Conservation (phyloP, 2,113 vertebrate species). For the Microtus pennsylvanicus region DNA sequence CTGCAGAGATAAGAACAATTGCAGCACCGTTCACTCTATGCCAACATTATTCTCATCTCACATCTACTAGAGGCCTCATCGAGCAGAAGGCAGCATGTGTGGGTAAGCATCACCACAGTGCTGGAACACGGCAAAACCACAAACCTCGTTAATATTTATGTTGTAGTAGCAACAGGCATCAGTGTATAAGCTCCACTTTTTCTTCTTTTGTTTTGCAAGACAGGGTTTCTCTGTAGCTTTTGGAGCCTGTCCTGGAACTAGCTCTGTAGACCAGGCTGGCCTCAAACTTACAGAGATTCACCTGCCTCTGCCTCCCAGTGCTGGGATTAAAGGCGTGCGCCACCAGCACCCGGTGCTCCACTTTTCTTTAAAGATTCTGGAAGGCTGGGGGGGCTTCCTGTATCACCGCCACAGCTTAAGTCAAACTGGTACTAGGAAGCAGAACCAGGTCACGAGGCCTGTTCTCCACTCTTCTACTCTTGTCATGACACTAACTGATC, state of each 20-base stretch:
- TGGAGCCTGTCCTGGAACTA: no score
- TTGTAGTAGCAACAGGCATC: neutral
- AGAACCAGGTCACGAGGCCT: neutral
- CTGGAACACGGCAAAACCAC: neutral
- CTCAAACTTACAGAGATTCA: no score
- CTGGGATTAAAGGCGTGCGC: no score
- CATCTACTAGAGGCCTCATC: neutral
- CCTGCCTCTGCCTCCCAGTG: no score
- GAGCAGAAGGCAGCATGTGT: no score
- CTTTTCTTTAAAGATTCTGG: neutral
- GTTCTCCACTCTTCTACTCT: neutral
- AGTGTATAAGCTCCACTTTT: neutral
- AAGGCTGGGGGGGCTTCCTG: neutral
- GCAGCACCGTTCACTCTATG: neutral
- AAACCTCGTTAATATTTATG: neutral
- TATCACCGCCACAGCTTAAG: neutral
- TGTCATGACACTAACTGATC: neutral
- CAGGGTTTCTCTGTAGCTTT: no score
- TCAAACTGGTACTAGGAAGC: no score
- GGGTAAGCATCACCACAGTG: neutral
- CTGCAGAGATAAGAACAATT: slow-evolving; percentile 58
- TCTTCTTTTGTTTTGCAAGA: neutral
- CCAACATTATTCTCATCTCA: neutral
- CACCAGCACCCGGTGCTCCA: neutral
- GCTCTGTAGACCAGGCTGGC: no score